Evolutionary conservation across 2,113 vertebrate species (phyloP).

Genomic region (Fulica atra): DNA sequence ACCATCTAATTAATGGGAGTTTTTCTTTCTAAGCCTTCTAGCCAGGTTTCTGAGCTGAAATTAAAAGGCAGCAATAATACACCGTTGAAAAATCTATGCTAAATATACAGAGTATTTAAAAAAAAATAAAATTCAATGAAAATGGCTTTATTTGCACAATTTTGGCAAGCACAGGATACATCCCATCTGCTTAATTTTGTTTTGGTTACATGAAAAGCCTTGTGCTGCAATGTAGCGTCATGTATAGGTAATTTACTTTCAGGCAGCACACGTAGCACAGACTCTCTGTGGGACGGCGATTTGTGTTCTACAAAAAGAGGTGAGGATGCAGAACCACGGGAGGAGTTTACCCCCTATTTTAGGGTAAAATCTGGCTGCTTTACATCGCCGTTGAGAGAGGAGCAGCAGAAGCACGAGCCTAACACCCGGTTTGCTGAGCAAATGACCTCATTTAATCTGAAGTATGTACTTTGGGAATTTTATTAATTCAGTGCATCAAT

Average conservation of each 20-base stretch:
- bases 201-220: background rate
- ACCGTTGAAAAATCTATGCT: background rate
- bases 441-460: background rate
- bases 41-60: background rate
- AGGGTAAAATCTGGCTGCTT: background rate
- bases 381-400: background rate
- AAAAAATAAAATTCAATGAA: background rate
- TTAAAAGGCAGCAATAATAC: background rate
- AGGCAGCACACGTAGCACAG: accelerated
- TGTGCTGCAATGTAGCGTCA: background rate
- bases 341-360: accelerated
- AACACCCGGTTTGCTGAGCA: accelerated
- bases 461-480: background rate
- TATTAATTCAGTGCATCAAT: background rate
- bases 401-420: accelerated
- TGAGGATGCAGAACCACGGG: background rate
- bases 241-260: background rate
- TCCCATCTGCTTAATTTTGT: background rate
- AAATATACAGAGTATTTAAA: background rate
- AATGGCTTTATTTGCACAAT: background rate
- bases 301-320: background rate
- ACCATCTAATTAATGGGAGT: background rate
- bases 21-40: conserved; percentile 34
- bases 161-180: background rate
- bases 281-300: background rate